A percentile compares a stretch with the other conserved stretches of the same genome.
phyloP scores from a whole-genome alignment of 1,140 invertebrate species.

The Euura saliciscinereae region DNA sequence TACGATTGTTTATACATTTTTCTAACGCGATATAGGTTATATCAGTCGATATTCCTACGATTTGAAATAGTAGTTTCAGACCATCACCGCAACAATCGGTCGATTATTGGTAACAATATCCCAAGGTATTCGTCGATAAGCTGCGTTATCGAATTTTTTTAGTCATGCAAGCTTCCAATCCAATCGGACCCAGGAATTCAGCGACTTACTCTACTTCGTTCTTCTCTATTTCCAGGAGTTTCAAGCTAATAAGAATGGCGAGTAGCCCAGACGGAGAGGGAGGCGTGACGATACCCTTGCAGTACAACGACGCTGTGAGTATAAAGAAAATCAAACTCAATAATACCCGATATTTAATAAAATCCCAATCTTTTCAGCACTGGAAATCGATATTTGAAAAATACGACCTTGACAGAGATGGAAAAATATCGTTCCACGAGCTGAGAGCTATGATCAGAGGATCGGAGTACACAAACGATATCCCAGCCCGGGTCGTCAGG shows the following conservation, averaged over 20 bases:
- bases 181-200: too few species aligned
- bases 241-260: slow-evolving; percentile 52
- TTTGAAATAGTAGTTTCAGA: too few species aligned
- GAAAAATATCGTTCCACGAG: slow-evolving; percentile 73
- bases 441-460: slow-evolving; percentile 71
- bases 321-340: not conserved
- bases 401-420: slow-evolving; percentile 78
- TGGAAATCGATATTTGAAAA: slow-evolving; percentile 63
- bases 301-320: slow-evolving; percentile 53
- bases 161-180: too few species aligned
- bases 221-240: slow-evolving; percentile 37
- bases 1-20: too few species aligned
- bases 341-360: not conserved
- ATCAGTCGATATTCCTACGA: too few species aligned
- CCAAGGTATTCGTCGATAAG: too few species aligned
- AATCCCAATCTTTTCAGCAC: slow-evolving; percentile 40
- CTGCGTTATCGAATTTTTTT: too few species aligned
- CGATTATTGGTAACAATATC: too few species aligned
- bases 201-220: not conserved
- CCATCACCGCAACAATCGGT: too few species aligned
- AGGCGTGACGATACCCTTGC: slow-evolving; percentile 51
- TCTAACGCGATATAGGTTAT: too few species aligned
- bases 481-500: slow-evolving; percentile 73
- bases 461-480: slow-evolving; percentile 68
- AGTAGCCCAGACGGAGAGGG: slow-evolving; percentile 47